Base-by-base conservation (phyloP, 2,888 invertebrate genomes). In the Drosophila nr. fundita region DNA sequence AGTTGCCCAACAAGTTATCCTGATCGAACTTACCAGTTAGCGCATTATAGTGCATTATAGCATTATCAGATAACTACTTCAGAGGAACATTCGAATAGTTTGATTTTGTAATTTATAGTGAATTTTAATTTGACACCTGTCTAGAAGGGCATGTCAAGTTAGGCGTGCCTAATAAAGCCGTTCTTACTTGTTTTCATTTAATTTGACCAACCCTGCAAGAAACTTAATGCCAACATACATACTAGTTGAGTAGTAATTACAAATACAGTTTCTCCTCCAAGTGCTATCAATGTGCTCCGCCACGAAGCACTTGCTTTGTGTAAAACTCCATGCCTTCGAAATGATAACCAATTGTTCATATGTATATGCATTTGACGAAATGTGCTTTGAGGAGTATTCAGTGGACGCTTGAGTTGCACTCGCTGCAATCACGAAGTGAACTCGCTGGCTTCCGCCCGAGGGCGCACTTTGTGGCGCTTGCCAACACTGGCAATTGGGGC, bases 401-500 rank as follows among this genome's bases (percentile, higher is more conserved):
- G 30, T 60, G 50, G n/a, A 24, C 10, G 34, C n/a, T 52, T 29
- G 38, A 60, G 64, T 42, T 55, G 78, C 52, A 30, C 30, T 38
- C 27, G 30, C 59, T 50, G 42, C 52, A 63, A 24, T 45, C 53
- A 77, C 30, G 40, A 49, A 66, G 57, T 50, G 29, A 58, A 67
- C 21, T 13, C 32, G n/a, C 36, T 4, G 29, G 13, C 24, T 64
- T 64, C 58, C 66, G 63, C 74, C 53, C 66, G 32, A 21, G 59
- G 80, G 71, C 63, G 29, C 62, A 77, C 58, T 80, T 80, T 72
- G 67, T 27, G 73, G 73, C 53, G 62, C 50, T 78, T 66, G 59
- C 45, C 72, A 80, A 80, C 80, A 80, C 79, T 80, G 71, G 32
- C 62, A 60, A 61, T 67, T 67, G 60, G 79, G 42, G 53, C 73